Percentiles rank a stretch among this genome's conserved stretches.
phyloP scores from a whole-genome alignment of 2,888 invertebrate genomes.

The Coleophora deauratella region DNA sequence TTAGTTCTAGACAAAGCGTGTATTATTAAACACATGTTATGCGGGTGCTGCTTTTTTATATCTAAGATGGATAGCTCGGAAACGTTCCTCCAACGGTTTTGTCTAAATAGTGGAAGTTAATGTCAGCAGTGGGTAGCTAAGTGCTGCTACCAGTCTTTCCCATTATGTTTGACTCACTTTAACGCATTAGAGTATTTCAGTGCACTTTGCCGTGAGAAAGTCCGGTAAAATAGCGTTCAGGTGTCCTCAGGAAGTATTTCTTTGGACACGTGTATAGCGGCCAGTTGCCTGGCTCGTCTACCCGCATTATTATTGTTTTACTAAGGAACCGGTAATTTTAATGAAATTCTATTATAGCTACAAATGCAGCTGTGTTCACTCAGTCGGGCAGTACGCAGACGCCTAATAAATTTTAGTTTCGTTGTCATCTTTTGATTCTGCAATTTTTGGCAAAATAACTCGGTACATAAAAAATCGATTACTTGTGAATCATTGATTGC shows the following conservation, averaged over 20 bases:
- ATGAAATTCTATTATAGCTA: conserved; percentile 63
- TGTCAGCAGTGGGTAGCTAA: conserved; percentile 23
- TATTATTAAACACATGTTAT: conserved; percentile 10
- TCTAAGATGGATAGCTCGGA: not conserved
- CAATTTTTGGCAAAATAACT: too few species aligned
- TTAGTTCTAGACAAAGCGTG: conserved; percentile 16
- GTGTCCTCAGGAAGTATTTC: conserved; percentile 50
- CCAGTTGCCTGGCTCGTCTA: conserved; percentile 44
- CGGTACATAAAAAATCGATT: too few species aligned
- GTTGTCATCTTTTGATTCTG: too few species aligned
- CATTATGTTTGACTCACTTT: conserved; percentile 47
- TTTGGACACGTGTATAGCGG: conserved; percentile 54
- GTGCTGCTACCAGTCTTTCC: conserved; percentile 45
- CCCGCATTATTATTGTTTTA: conserved; percentile 55
- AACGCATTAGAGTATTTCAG: conserved; percentile 41
- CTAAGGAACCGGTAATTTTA: conserved; percentile 60
- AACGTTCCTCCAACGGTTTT: conserved; percentile 1
- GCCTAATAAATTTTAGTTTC: conserved; percentile 48
- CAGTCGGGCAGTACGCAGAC: conserved; percentile 35
- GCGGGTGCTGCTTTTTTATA: not conserved
- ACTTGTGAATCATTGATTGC: too few species aligned
- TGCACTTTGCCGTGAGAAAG: conserved; percentile 52
- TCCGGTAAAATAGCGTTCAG: conserved; percentile 39
- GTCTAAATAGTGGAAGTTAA: conserved; percentile 8
- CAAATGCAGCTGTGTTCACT: conserved; percentile 59